Percentiles rank a stretch among this genome's conserved stretches.
Evolutionary conservation across 2,888 invertebrate genomes (phyloP).

Genomic region (Boloria euphrosyne): DNA sequence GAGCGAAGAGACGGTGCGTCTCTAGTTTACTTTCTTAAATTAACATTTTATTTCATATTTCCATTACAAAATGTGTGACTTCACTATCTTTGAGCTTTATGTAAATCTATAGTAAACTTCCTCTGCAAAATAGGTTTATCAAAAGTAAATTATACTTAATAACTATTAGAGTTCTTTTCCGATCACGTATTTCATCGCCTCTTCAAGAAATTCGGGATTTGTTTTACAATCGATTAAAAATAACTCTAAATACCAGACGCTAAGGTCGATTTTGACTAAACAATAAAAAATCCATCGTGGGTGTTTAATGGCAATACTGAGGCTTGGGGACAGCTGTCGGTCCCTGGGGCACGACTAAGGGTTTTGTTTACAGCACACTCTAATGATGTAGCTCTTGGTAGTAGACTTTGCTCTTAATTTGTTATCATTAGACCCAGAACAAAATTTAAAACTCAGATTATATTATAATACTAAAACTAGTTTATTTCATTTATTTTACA

Average conservation of each 20-base stretch:
- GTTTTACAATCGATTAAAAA: constrained; percentile 1
- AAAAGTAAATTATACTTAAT: constrained; percentile 46
- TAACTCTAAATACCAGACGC: constrained; percentile 24
- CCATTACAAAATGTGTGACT: constrained; percentile 1
- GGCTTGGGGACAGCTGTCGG: constrained; percentile 78
- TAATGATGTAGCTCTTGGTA: constrained; percentile 66
- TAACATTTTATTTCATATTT: constrained; percentile 10
- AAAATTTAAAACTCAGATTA: background rate
- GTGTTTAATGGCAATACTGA: constrained; percentile 72
- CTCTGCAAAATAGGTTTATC: constrained; percentile 18
- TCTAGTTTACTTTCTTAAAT: too few relatives aligned
- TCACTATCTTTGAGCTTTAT: background rate
- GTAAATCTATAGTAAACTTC: constrained; percentile 14
- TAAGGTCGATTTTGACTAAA: constrained; percentile 48
- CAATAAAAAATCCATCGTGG: constrained; percentile 59
- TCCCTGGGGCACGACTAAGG: constrained; percentile 68
- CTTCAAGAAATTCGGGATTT: constrained; percentile 36
- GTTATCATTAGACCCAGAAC: constrained; percentile 13
- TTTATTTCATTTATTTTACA: background rate
- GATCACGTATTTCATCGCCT: constrained; percentile 39
- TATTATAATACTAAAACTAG: background rate
- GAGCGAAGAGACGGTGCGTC: too few relatives aligned
- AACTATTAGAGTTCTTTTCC: constrained; percentile 49
- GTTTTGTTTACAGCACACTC: constrained; percentile 74
- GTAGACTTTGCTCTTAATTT: constrained; percentile 32